Evolutionary conservation across 2,113 vertebrate genomes (phyloP).

Genomic region (Xyrauchen texanus): DNA sequence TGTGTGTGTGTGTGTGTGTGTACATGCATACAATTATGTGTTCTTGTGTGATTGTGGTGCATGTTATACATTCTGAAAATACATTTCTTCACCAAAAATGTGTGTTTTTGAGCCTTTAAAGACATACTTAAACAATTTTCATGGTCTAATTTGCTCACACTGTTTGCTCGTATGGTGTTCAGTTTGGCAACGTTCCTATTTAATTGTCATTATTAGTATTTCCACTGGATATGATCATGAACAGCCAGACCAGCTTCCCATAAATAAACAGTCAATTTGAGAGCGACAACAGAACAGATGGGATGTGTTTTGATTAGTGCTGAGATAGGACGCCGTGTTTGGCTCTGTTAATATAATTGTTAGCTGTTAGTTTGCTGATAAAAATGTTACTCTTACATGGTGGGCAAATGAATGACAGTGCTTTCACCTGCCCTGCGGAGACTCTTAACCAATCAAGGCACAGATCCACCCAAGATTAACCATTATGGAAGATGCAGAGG

Average conservation of each 20-base stretch:
- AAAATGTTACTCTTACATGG: conserved; percentile 79
- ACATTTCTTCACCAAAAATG: conserved; percentile 44
- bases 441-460: conserved; percentile 80
- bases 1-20: conserved; percentile 44
- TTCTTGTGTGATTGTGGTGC: conserved; percentile 62
- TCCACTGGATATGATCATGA: conserved; percentile 64
- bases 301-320: conserved; percentile 77
- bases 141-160: conserved; percentile 24
- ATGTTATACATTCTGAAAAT: conserved; percentile 46
- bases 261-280: conserved; percentile 73
- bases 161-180: neutral
- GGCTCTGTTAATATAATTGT: conserved; percentile 80
- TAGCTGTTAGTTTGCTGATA: conserved; percentile 78
- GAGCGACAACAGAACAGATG: conserved; percentile 76
- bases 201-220: conserved; percentile 66
- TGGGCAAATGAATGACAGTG: conserved; percentile 70
- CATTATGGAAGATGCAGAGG: conserved; percentile 72
- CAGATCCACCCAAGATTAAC: conserved; percentile 78
- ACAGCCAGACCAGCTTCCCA: conserved; percentile 71
- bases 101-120: conserved; percentile 33
- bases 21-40: neutral
- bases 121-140: neutral
- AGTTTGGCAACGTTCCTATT: conserved; percentile 50
- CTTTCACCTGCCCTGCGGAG: conserved; percentile 77
- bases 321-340: conserved; percentile 74